Evolutionary conservation across 1,140 invertebrate genomes (phyloP), one percentile per base, ranked within the genome.

Genomic region (Rhagoletis pomonella): DNA sequence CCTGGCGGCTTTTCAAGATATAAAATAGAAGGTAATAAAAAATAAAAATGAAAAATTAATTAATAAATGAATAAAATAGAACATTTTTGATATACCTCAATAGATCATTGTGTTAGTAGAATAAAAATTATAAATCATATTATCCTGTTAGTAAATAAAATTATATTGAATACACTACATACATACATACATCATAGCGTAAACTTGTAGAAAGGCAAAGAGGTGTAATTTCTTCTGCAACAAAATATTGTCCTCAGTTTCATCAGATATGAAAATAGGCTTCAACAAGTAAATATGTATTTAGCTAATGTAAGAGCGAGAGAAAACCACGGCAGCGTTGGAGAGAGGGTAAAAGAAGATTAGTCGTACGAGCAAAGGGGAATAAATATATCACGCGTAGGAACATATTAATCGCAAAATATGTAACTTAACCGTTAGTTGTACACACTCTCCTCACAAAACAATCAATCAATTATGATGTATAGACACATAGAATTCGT

Each of bases 391-490:
- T 14, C 60, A 14, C 4, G 60, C 90, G 90, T 91, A 91, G 90
- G 90, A 91, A 91, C 90, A 91, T 90, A 88, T 91, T 91, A 91
- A 91, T 91, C 90, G 90, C 90, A 91, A 89, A 89, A 90, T 90
- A 81, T 81, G 73, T 81, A 81, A 47, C 73, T 19, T 81, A 81
- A 81, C 73, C 73, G 47, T 81, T 81, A 81, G 73, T 44, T 85
- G 19, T 60, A 60, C 55, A 14, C 19, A 50, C 29, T 6, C 39
- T 85, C 59, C 39, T 60, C 10, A 85, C 50, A 59, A 59, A 39
- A 4, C 55, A 85, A 19, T 3, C 58, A 42, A 59, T 4, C 29
- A n/a, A n/a, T 19, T 81, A 29, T 9, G 50, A 55, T 55, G 50
- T 9, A 55, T 1, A 55, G 50, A 55, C 29, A 29, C 29, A 29